Percentiles rank a stretch among this genome's conserved stretches.
Evolutionary conservation across 2,797 vertebrate species (phyloP).

Genomic region (Triplophysa bombifrons): DNA sequence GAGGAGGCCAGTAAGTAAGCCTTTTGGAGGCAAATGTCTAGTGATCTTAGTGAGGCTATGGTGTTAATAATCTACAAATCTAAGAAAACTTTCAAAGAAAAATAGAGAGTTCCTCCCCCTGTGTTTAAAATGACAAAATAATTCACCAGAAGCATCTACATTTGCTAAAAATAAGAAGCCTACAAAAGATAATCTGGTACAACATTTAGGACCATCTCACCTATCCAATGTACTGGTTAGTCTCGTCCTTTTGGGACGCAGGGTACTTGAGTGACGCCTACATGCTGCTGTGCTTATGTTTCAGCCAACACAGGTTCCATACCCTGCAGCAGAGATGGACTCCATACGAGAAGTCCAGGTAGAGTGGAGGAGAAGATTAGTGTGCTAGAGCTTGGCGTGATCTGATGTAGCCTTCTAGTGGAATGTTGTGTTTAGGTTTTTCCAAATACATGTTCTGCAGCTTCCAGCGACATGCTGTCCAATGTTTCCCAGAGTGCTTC

Average conservation of each 20-base stretch:
- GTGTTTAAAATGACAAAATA: background rate
- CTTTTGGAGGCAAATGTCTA: background rate
- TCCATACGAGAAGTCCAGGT: conserved; percentile 69
- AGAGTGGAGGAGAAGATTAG: conserved; percentile 59
- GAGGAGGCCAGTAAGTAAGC: background rate
- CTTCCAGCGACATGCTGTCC: conserved; percentile 54
- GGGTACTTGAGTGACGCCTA: conserved; percentile 52
- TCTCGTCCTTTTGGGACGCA: conserved; percentile 36
- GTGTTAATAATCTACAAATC: background rate
- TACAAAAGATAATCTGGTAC: too few species aligned
- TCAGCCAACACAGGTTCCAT: conserved; percentile 65
- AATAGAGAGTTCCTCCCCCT: background rate
- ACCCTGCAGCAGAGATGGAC: conserved; percentile 66
- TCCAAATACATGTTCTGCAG: conserved; percentile 53
- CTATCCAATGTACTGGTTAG: conserved; percentile 11
- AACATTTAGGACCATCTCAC: background rate
- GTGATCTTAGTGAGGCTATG: background rate
- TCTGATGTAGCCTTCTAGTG: conserved; percentile 50
- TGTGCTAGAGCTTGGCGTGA: conserved; percentile 56
- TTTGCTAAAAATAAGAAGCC: background rate
- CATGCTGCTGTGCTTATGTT: conserved; percentile 62
- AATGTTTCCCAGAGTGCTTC: conserved; percentile 25
- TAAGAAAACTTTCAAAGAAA: background rate
- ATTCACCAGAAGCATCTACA: background rate
- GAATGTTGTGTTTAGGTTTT: conserved; percentile 46